phyloP scores from a whole-genome alignment of 2,888 invertebrate species.

The Synergus itoensis region DNA sequence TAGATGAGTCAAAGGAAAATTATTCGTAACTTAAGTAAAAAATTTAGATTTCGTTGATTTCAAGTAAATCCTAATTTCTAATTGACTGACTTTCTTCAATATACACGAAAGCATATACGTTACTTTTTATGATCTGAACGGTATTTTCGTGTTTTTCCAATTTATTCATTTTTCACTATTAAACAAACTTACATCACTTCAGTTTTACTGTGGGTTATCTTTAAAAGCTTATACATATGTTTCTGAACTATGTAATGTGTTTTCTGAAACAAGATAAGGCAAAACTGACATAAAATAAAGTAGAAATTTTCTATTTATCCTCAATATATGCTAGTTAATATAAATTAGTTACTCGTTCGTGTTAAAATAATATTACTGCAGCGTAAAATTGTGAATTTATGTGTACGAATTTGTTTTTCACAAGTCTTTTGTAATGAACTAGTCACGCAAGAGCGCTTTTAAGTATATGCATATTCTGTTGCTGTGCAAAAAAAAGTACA shows the following conservation, averaged over 20 bases:
- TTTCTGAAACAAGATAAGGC: not conserved
- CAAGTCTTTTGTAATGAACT: conserved; percentile 35
- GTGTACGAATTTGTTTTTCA: conserved; percentile 17
- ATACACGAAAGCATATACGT: not conserved
- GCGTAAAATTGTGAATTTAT: conserved; percentile 16
- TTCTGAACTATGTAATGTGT: not conserved
- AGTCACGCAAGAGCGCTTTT: conserved; percentile 26
- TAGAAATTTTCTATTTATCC: conserved; percentile 1
- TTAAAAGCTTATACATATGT: not conserved
- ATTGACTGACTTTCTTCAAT: not conserved
- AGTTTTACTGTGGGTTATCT: not conserved
- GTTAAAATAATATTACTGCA: not conserved
- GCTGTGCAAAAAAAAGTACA: conserved; percentile 8
- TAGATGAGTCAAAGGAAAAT: not conserved
- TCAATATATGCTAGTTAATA: not conserved
- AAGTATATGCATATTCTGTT: conserved; percentile 19
- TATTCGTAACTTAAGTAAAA: not conserved
- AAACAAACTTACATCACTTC: not conserved
- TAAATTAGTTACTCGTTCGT: not conserved
- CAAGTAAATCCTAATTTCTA: not conserved
- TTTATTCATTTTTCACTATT: not conserved
- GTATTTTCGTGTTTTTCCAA: not conserved
- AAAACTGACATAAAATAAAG: not conserved
- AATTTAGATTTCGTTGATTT: not conserved
- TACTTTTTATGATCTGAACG: not conserved